Evolutionary conservation across 2,113 vertebrate genomes (phyloP).

Genomic region (Hippocampus barbouri): DNA sequence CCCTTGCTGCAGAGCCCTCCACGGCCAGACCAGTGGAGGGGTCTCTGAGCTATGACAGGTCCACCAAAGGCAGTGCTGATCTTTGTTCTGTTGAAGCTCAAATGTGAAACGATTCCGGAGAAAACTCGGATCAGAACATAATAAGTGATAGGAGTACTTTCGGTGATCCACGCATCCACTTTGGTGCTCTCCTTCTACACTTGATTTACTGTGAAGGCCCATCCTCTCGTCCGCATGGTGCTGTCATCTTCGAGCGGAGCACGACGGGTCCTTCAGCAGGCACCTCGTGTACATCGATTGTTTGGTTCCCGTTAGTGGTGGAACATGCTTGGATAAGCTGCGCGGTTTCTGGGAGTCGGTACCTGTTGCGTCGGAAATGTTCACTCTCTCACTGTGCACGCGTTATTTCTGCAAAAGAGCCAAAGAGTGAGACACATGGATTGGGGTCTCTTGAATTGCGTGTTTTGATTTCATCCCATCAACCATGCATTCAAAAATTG

Average conservation of each 20-base stretch:
- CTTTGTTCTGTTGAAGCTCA: conserved; percentile 15
- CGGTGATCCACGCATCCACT: conserved; percentile 54
- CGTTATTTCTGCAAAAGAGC: conserved; percentile 25
- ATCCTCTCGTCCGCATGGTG: conserved; percentile 60
- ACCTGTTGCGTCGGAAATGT: conserved; percentile 26
- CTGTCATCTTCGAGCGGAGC: conserved; percentile 62
- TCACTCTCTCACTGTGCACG: conserved; percentile 46
- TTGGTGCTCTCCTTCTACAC: conserved; percentile 65
- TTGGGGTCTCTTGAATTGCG: conserved; percentile 16
- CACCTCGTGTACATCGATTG: conserved; percentile 36
- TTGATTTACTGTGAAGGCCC: conserved; percentile 56
- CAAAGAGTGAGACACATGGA: conserved; percentile 50
- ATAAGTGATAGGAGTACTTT: conserved; percentile 36
- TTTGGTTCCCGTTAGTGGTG: conserved; percentile 13
- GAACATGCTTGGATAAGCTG: conserved; percentile 16
- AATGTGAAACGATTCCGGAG: conserved; percentile 31
- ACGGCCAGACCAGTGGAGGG: not conserved
- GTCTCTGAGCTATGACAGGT: conserved; percentile 20
- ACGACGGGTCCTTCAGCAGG: conserved; percentile 34
- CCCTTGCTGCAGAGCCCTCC: not conserved
- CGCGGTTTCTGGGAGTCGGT: conserved; percentile 37
- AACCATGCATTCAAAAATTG: not conserved
- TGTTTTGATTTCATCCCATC: conserved; percentile 28
- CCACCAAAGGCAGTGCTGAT: conserved; percentile 18
- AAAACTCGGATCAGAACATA: conserved; percentile 18